Evolutionary conservation across 1,140 invertebrate genomes (phyloP).

Genomic region (Pseudomyrmex cubaensis): DNA sequence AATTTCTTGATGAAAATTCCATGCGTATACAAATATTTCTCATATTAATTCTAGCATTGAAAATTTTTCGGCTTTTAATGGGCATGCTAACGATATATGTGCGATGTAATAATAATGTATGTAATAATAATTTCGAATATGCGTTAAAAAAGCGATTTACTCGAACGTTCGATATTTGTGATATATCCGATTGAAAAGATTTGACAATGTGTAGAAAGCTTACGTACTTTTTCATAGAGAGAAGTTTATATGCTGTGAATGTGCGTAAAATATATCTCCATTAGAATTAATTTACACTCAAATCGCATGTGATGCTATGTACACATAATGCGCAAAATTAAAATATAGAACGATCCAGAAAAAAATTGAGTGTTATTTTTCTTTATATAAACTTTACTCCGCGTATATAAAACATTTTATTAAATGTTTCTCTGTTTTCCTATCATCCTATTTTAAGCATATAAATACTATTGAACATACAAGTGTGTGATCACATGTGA

Average conservation of each 20-base stretch:
- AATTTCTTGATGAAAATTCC: constrained; percentile 28
- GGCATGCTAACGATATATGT: constrained; percentile 47
- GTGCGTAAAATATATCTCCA: not conserved
- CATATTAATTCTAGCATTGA: constrained; percentile 7
- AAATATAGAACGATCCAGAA: not conserved
- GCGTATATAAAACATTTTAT: constrained; percentile 1
- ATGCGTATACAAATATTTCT: constrained; percentile 64
- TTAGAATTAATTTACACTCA: not conserved
- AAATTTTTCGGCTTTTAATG: not conserved
- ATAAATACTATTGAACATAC: too few species aligned
- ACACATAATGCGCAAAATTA: constrained; percentile 41
- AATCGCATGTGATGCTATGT: too few species aligned
- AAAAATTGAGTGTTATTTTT: too few species aligned
- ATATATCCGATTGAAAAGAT: not conserved
- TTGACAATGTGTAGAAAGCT: not conserved
- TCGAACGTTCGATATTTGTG: too few species aligned
- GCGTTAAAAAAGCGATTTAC: too few species aligned
- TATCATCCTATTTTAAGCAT: too few species aligned
- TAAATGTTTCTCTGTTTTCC: too few species aligned
- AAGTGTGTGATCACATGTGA: too few species aligned
- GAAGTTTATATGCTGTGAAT: not conserved
- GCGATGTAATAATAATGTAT: not conserved
- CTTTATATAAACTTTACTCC: too few species aligned
- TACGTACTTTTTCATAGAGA: constrained; percentile 6
- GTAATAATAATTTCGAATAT: too few species aligned